phyloP scores from a whole-genome alignment of 2,888 invertebrate species.

The Mactromeris polynyma region DNA sequence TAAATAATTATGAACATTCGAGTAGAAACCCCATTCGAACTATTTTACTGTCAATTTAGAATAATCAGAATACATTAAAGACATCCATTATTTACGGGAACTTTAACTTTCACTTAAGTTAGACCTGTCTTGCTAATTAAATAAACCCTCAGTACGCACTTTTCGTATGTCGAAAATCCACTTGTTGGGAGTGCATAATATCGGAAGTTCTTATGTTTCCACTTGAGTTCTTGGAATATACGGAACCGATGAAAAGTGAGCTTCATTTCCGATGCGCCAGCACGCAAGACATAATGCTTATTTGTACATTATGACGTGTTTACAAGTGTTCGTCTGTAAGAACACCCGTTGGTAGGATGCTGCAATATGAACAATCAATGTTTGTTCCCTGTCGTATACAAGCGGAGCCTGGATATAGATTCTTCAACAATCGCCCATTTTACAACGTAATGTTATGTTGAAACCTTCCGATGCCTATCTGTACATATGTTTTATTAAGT shows the following conservation, averaged over 20 bases:
- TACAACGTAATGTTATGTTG: constrained; percentile 53
- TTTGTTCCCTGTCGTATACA: constrained; percentile 33
- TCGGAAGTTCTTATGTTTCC: constrained; percentile 32
- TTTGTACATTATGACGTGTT: constrained; percentile 49
- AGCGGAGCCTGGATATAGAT: constrained; percentile 33
- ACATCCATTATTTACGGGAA: constrained; percentile 5
- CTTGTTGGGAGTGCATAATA: constrained; percentile 9
- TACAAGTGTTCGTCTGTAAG: constrained; percentile 18
- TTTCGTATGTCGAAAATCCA: constrained; percentile 16
- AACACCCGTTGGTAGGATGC: constrained; percentile 12
- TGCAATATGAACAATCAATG: constrained; percentile 34
- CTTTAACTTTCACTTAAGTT: constrained; percentile 28
- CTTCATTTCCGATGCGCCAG: constrained; percentile 36
- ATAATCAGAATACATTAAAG: constrained; percentile 28
- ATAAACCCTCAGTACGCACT: constrained; percentile 20
- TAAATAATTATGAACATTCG: constrained; percentile 4
- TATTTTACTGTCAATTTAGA: constrained; percentile 23
- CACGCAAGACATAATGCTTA: constrained; percentile 30
- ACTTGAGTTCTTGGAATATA: constrained; percentile 32
- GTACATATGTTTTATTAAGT: constrained; percentile 67
- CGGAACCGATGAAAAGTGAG: constrained; percentile 34
- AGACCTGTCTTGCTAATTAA: constrained; percentile 9
- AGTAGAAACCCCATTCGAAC: constrained; percentile 2
- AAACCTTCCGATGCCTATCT: constrained; percentile 54
- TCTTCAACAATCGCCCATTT: constrained; percentile 52